A percentile compares a stretch with the other conserved stretches of the same genome.
Conservation (phyloP, 1,140 invertebrate genomes). For the Holcopasites calliopsidis region DNA sequence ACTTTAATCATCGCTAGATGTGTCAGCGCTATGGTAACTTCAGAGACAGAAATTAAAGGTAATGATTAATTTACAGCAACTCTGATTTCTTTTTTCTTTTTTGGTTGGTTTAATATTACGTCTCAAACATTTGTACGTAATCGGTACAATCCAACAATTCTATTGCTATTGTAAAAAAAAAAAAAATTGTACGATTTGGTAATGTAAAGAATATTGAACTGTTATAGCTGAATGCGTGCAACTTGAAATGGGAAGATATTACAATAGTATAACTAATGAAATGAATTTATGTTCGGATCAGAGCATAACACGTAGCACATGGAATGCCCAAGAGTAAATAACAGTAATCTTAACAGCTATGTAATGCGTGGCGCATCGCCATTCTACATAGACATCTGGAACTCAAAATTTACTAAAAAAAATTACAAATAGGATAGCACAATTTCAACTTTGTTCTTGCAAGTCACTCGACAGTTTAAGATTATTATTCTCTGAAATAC, state of each 20-base stretch:
- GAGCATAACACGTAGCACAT: constrained; percentile 43
- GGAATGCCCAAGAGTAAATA: constrained; percentile 53
- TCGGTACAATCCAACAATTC: constrained; percentile 8
- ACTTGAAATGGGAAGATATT: constrained; percentile 20
- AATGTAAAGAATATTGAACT: constrained; percentile 17
- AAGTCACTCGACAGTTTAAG: not conserved
- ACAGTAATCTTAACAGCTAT: constrained; percentile 55
- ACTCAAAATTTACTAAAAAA: constrained; percentile 54
- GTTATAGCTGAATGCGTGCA: constrained; percentile 26
- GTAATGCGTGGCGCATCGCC: constrained; percentile 10
- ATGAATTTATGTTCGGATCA: constrained; percentile 37
- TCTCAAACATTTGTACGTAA: constrained; percentile 47
- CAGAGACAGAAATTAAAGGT: constrained; percentile 70
- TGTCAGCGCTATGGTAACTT: constrained; percentile 64
- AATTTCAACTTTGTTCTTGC: constrained; percentile 5
- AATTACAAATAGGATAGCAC: constrained; percentile 34
- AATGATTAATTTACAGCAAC: constrained; percentile 29
- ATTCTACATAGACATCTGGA: constrained; percentile 44
- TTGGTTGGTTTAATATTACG: constrained; percentile 43
- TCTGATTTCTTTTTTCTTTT: constrained; percentile 51
- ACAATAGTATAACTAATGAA: constrained; percentile 43
- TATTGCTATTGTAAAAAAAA: constrained; percentile 37
- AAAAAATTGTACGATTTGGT: constrained; percentile 37
- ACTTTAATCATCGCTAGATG: constrained; percentile 59
- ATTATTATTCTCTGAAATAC: constrained; percentile 7